phyloP scores from a whole-genome alignment of 2,888 invertebrate species.

The Bombylius major region DNA sequence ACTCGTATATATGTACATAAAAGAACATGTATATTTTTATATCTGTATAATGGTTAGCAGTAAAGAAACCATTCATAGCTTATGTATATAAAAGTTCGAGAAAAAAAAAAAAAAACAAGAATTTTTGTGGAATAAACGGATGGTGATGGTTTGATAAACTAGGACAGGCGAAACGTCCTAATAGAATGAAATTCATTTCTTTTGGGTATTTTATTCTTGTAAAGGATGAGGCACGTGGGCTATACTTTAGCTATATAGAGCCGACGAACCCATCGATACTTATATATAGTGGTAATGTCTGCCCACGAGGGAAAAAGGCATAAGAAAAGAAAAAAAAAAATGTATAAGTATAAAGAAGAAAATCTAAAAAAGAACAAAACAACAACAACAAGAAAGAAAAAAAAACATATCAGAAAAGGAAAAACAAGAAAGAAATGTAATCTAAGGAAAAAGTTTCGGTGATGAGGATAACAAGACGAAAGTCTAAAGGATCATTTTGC shows the following conservation, averaged over 20 bases:
- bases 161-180: slow-evolving; percentile 7
- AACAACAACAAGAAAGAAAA: background rate
- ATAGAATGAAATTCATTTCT: slow-evolving; percentile 10
- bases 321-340: slow-evolving; percentile 1
- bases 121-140: too few species aligned
- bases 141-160: slow-evolving; percentile 10
- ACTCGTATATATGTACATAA: background rate
- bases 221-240: slow-evolving; percentile 8
- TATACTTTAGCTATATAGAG: background rate
- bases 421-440: background rate
- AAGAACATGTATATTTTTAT: background rate
- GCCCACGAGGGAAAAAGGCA: slow-evolving; percentile 7
- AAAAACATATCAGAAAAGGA: background rate
- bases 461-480: slow-evolving; percentile 10
- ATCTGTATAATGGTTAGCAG: background rate
- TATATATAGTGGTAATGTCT: slow-evolving; percentile 6
- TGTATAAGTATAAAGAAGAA: background rate
- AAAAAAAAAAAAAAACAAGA: background rate
- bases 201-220: slow-evolving; percentile 7
- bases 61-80: too few species aligned
- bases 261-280: slow-evolving; percentile 5
- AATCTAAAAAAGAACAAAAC: slow-evolving; percentile 4
- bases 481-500: slow-evolving; percentile 12
- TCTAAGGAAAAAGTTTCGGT: background rate
- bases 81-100: background rate